These are phyloP conservation scores for Anomalospiza imberbis DNA, from an alignment of 2,797 vertebrate species.

Conservation along the genomic window DNA sequence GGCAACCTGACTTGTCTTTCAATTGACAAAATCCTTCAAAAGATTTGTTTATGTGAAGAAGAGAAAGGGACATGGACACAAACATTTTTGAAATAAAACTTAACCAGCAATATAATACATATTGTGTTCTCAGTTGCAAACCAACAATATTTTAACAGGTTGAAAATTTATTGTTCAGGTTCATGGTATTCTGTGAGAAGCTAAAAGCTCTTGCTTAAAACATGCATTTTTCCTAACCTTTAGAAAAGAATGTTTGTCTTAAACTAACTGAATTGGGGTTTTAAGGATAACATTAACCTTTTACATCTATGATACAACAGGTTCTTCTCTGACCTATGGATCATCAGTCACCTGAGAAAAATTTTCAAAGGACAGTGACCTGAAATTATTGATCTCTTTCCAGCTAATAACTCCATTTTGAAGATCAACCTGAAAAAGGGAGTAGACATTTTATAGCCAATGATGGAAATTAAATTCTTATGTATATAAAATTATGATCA, in stretches of 20 bases:
- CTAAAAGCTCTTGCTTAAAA: neutral
- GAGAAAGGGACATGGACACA: rapidly evolving
- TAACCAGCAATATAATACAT: neutral
- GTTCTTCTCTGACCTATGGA: neutral
- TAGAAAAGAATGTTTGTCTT: neutral
- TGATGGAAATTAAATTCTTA: neutral
- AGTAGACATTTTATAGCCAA: neutral
- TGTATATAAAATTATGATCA: neutral
- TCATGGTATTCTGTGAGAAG: neutral
- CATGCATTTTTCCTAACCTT: neutral
- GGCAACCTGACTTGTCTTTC: neutral
- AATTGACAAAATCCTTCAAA: neutral
- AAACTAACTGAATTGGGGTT: neutral
- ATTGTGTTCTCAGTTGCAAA: neutral
- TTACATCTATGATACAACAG: neutral
- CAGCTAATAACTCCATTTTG: neutral
- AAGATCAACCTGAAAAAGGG: neutral
- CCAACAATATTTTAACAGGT: neutral
- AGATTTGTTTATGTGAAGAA: neutral
- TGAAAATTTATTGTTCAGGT: neutral
- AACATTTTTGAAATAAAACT: neutral
- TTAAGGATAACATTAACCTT: conserved; percentile 14
- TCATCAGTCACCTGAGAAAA: neutral
- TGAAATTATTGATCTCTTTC: neutral
- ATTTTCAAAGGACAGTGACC: neutral